Percentiles rank a stretch among this genome's conserved stretches.
These are phyloP conservation scores for Protonibea diacanthus DNA, from an alignment of 2,797 vertebrate genomes.

Conservation along the genomic window DNA sequence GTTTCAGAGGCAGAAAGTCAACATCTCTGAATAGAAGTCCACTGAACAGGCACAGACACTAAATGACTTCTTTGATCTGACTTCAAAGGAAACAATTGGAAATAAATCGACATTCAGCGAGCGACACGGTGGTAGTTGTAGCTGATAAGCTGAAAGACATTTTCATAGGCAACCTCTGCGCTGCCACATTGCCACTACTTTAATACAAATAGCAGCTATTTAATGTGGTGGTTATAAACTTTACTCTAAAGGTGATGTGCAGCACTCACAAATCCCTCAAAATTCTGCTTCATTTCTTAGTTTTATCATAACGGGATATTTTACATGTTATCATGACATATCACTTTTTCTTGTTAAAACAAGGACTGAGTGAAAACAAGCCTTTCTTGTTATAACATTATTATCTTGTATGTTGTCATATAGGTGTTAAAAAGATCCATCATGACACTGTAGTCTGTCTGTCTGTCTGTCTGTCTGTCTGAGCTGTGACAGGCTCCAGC, in stretches of 20 bases:
- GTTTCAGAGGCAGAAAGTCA: conserved; percentile 79
- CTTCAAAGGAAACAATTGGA: conserved; percentile 46
- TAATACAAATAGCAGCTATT: neutral
- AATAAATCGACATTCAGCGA: conserved; percentile 29
- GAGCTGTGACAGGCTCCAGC: no score
- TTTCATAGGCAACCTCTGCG: neutral
- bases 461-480: no score
- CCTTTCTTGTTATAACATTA: no score
- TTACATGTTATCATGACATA: no score
- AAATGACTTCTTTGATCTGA: conserved; percentile 49
- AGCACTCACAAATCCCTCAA: no score
- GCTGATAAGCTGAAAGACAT: neutral
- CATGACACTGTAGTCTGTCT: no score
- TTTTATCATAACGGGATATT: no score
- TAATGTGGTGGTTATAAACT: neutral
- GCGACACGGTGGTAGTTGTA: conserved; percentile 5
- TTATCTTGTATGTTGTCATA: no score
- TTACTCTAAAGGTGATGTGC: neutral
- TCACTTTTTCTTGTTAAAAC: no score
- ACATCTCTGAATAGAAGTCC: conserved; percentile 57
- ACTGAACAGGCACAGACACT: conserved; percentile 35
- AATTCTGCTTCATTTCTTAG: no score
- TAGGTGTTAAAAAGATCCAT: no score
- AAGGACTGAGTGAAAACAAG: no score
- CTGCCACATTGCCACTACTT: neutral